A percentile compares a stretch with the other conserved stretches of the same genome.
Conservation (phyloP, 1,140 invertebrate genomes). For the Globodera ellingtonae region DNA sequence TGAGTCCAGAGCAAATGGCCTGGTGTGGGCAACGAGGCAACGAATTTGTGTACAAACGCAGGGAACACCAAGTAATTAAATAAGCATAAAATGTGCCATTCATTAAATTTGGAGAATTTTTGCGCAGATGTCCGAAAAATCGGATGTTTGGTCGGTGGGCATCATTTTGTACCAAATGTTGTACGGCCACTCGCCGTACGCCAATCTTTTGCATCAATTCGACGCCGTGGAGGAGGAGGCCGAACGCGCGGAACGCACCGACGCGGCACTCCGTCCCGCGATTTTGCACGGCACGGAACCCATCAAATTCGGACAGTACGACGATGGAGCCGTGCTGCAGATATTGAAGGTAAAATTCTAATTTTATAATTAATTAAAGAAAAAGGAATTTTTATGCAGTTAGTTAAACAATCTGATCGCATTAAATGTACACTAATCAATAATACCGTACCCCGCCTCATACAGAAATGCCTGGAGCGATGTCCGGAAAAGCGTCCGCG, state of each 20-base stretch:
- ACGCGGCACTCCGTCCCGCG: slow-evolving; percentile 6
- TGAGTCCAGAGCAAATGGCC: slow-evolving; percentile 28
- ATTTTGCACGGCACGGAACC: slow-evolving; percentile 22
- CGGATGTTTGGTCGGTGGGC: slow-evolving; percentile 22
- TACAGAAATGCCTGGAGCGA: slow-evolving; percentile 4
- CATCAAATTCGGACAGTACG: slow-evolving; percentile 21
- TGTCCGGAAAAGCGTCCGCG: slow-evolving; percentile 6
- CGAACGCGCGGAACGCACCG: not conserved
- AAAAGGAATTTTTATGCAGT: not conserved
- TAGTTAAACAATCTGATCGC: no score
- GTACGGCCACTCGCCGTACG: slow-evolving; percentile 6
- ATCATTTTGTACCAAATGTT: slow-evolving; percentile 31
- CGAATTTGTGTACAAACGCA: slow-evolving; percentile 12
- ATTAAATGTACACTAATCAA: no score
- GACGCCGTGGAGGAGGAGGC: not conserved
- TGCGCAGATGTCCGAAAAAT: slow-evolving; percentile 8
- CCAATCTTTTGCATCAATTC: slow-evolving; percentile 12
- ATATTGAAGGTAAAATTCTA: slow-evolving; percentile 9
- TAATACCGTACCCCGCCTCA: not conserved
- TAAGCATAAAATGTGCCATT: not conserved
- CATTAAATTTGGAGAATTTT: not conserved
- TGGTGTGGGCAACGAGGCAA: slow-evolving; percentile 7
- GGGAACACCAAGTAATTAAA: slow-evolving; percentile 11
- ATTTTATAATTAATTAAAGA: not conserved
- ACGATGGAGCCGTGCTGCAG: slow-evolving; percentile 11